Evolutionary conservation across 2,888 invertebrate genomes (phyloP).

Genomic region (Sepiola atlantica): DNA sequence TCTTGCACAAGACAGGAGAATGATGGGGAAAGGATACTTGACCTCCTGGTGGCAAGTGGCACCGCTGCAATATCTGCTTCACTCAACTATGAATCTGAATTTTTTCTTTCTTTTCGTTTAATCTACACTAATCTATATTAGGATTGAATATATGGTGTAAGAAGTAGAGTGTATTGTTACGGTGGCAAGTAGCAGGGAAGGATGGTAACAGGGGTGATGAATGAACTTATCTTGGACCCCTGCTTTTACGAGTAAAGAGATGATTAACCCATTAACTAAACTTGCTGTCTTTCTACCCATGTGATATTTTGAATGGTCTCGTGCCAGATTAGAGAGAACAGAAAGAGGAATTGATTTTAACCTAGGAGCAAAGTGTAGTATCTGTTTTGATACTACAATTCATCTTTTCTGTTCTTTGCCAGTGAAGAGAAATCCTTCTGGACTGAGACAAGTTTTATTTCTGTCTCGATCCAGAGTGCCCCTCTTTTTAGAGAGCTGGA

Average conservation of each 20-base stretch:
- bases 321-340: no score
- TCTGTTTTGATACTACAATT: no score
- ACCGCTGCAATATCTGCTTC: background rate
- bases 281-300: background rate
- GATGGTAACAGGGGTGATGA: background rate
- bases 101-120: background rate
- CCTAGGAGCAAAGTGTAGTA: no score
- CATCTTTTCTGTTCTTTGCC: no score
- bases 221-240: background rate
- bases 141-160: background rate
- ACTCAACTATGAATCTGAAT: background rate
- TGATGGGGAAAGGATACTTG: background rate
- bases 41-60: background rate
- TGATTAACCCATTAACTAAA: background rate
- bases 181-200: background rate
- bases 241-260: background rate
- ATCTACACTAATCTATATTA: background rate
- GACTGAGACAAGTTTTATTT: no score
- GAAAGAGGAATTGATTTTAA: no score
- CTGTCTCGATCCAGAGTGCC: no score
- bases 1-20: background rate
- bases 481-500: no score
- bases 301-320: no score
- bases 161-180: background rate
- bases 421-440: no score